Percentiles rank a stretch among this genome's conserved stretches.
Conservation (phyloP, 2,113 vertebrate species). For the Otocyon megalotis region DNA sequence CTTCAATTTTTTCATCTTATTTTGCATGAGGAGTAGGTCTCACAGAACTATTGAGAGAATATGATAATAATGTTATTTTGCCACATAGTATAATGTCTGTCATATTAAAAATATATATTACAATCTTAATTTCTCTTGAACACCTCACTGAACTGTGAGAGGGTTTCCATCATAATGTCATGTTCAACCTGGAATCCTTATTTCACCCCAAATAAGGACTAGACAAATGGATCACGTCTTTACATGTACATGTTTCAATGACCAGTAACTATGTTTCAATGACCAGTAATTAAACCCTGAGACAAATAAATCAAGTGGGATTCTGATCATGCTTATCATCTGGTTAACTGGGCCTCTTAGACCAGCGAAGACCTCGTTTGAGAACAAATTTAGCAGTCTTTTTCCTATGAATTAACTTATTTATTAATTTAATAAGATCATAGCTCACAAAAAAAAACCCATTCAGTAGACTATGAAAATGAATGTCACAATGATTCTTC, state of each 20-base stretch:
- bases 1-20: conserved; percentile 29
- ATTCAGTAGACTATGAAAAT: background rate
- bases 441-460: background rate
- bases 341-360: background rate
- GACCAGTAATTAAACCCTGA: background rate
- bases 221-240: background rate
- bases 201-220: background rate
- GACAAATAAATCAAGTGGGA: background rate
- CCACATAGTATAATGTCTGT: background rate
- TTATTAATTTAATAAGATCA: background rate
- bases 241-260: background rate
- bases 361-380: background rate
- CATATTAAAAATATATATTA: conserved; percentile 12
- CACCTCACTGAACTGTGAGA: background rate
- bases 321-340: background rate
- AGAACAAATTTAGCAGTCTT: background rate
- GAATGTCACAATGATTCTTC: background rate
- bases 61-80: conserved; percentile 9
- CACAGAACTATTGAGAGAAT: background rate
- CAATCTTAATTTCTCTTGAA: conserved; percentile 51
- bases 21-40: background rate
- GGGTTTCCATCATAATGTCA: background rate
- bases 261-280: background rate
- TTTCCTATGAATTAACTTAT: background rate
- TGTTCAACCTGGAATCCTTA: background rate